These are phyloP conservation scores for Dusona sp. DNA, from an alignment of 2,888 invertebrate species.

Conservation along the genomic window DNA sequence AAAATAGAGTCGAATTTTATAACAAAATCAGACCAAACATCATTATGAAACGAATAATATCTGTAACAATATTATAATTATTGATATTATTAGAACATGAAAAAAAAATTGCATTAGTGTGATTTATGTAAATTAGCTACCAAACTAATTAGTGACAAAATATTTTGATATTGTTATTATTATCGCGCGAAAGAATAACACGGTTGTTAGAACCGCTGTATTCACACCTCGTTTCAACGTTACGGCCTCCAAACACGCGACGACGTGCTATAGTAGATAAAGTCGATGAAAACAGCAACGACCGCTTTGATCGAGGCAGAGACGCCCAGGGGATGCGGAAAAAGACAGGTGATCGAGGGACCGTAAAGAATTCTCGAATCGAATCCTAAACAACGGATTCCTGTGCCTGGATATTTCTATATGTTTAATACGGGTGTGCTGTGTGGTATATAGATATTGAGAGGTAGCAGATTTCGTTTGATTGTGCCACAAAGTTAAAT, in stretches of 20 bases:
- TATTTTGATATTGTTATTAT: conserved; percentile 38
- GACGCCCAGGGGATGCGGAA: conserved; percentile 53
- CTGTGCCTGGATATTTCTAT: background rate
- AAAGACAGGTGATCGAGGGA: conserved; percentile 56
- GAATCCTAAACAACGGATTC: conserved; percentile 48
- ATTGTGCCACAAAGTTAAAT: conserved; percentile 36
- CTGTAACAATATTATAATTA: background rate
- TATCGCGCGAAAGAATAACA: conserved; percentile 11
- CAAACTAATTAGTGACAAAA: background rate
- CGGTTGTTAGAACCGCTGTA: conserved; percentile 60
- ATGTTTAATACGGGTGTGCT: background rate
- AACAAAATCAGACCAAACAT: background rate
- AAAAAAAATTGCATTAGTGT: background rate
- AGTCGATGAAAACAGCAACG: conserved; percentile 44
- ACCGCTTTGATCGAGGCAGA: conserved; percentile 50
- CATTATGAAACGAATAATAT: background rate
- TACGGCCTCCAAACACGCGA: conserved; percentile 61
- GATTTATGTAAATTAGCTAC: background rate
- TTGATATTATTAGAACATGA: background rate
- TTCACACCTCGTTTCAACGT: conserved; percentile 71
- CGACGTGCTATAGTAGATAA: conserved; percentile 10
- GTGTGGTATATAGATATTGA: background rate
- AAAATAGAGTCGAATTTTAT: background rate
- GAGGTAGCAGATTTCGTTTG: conserved; percentile 49
- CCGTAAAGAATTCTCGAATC: conserved; percentile 35